Conservation (phyloP, 2,113 vertebrate genomes). For the Megaceryle maxima region DNA sequence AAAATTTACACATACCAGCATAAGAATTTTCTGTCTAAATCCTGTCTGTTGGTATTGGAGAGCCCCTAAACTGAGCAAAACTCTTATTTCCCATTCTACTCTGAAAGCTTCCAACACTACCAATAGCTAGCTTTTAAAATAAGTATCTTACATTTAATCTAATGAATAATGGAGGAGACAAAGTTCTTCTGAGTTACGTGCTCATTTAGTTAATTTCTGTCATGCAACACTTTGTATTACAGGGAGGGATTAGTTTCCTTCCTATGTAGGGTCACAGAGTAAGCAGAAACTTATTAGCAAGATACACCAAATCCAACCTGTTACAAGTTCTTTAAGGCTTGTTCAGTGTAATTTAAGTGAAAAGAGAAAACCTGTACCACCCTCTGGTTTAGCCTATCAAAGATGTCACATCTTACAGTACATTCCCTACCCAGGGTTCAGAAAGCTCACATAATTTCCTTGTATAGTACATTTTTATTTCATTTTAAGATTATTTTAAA, state of each 20-base stretch:
- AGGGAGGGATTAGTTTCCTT: neutral
- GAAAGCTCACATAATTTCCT: neutral
- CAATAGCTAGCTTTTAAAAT: neutral
- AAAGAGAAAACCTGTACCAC: neutral
- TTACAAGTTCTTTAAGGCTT: neutral
- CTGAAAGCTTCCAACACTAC: neutral
- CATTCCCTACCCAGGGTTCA: neutral
- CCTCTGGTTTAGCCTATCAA: neutral
- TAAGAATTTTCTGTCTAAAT: neutral
- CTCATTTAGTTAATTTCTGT: neutral
- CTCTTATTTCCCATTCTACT: neutral
- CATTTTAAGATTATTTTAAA: neutral
- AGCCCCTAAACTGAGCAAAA: neutral
- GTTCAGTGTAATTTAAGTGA: neutral
- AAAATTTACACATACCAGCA: rapidly evolving
- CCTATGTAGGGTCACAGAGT: neutral
- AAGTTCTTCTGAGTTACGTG: neutral
- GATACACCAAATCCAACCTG: neutral
- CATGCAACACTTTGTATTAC: neutral
- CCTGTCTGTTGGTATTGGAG: neutral
- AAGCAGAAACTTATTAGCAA: neutral
- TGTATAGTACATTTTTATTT: neutral
- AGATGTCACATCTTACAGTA: neutral
- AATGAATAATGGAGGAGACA: neutral
- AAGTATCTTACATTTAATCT: neutral